Conservation (phyloP, 1,140 invertebrate genomes). For the Saccostrea glomerata region DNA sequence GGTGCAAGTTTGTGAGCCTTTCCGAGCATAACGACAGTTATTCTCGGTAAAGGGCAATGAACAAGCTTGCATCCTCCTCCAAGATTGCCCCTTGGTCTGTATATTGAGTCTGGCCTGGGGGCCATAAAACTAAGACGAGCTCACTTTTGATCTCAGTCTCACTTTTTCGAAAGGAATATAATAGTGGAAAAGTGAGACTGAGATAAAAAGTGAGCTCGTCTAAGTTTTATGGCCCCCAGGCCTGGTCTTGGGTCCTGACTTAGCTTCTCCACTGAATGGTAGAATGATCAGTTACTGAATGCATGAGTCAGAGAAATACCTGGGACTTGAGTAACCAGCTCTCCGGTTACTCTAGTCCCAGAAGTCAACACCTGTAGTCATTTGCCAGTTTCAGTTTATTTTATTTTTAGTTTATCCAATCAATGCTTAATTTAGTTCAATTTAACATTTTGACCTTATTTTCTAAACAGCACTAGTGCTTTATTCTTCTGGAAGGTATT, state of each 20-base stretch:
- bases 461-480: too few species aligned
- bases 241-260: constrained; percentile 30
- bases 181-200: too few species aligned
- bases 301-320: constrained; percentile 8
- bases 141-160: too few species aligned
- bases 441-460: too few species aligned
- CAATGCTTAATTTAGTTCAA: too few species aligned
- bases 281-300: constrained; percentile 38
- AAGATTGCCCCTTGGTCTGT: constrained; percentile 32
- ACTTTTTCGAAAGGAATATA: too few species aligned
- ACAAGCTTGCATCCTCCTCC: constrained; percentile 17
- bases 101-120: neutral
- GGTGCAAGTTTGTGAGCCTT: neutral
- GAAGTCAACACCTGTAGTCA: constrained; percentile 32
- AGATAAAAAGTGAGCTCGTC: too few species aligned
- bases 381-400: constrained; percentile 30
- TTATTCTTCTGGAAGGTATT: too few species aligned
- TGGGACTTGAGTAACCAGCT: constrained; percentile 23
- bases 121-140: too few species aligned
- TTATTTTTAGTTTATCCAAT: neutral
- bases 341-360: constrained; percentile 12
- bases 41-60: neutral
- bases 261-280: neutral
- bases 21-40: neutral
- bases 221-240: too few species aligned